Percentiles rank a stretch among this genome's conserved stretches.
Evolutionary conservation across 30 jellyfish, hydroid and myxozoan genomes (phyloP).

Genomic region (Hydractinia symbiolongicarpus): DNA sequence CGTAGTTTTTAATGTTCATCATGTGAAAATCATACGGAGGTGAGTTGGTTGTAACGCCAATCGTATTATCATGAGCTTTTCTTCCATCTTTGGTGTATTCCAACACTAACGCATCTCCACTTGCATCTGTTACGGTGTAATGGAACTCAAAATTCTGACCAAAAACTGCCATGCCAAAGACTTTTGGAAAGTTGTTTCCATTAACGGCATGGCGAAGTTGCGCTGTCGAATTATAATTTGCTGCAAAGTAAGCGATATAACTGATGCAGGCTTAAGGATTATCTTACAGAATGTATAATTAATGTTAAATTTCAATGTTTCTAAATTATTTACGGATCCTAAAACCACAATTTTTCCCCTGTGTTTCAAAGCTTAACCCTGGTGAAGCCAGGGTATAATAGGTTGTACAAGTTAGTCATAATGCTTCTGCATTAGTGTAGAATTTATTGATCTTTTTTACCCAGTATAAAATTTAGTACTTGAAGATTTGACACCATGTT

Average conservation of each 20-base stretch:
- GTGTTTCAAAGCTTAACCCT: too few species aligned
- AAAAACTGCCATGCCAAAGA: neutral
- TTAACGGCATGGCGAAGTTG: neutral
- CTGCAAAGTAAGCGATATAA: neutral
- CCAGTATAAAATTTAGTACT: neutral
- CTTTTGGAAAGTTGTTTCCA: neutral
- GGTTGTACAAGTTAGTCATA: too few species aligned
- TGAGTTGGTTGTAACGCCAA: neutral
- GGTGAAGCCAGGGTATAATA: too few species aligned
- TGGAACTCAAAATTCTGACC: neutral
- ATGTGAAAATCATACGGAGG: conserved; percentile 14
- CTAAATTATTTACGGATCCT: too few species aligned
- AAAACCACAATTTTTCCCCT: too few species aligned
- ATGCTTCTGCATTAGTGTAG: too few species aligned
- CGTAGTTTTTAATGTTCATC: conserved; percentile 3
- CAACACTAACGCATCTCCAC: conserved; percentile 14
- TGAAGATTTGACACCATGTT: neutral
- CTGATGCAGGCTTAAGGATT: too few species aligned
- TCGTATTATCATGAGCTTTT: neutral
- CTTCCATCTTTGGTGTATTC: conserved; percentile 28
- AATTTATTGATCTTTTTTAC: neutral
- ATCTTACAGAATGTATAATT: too few species aligned
- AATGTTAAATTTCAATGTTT: too few species aligned
- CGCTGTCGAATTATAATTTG: neutral
- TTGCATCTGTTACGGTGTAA: neutral